Conservation (phyloP, 2,797 vertebrate genomes). For the Amblyopsis hoosieri region DNA sequence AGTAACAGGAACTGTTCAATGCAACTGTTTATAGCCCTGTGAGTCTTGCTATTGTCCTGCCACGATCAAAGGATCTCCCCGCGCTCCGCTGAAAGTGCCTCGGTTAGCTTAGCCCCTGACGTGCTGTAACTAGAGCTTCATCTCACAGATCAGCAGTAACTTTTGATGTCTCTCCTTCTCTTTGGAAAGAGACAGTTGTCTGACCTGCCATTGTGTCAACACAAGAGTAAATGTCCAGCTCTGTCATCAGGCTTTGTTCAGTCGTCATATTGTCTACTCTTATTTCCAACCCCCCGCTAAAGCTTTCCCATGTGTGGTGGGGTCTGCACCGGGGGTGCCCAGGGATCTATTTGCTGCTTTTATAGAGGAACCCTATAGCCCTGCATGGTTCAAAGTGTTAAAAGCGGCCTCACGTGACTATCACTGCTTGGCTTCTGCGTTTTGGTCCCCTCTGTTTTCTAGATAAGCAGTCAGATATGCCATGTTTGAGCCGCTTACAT, state of each 20-base stretch:
- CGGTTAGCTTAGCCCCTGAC: slow-evolving; percentile 59
- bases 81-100: slow-evolving; percentile 57
- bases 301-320: slow-evolving; percentile 56
- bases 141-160: slow-evolving; percentile 43
- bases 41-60: slow-evolving; percentile 45
- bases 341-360: slow-evolving; percentile 68
- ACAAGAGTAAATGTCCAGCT: slow-evolving; percentile 68
- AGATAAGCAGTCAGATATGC: slow-evolving; percentile 7
- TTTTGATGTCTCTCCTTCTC: slow-evolving; percentile 55
- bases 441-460: slow-evolving; percentile 4
- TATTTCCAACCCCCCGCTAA: slow-evolving; percentile 47
- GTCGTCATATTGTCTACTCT: slow-evolving; percentile 48
- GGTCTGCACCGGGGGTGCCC: slow-evolving; percentile 53
- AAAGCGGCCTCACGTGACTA: slow-evolving; percentile 20
- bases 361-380: slow-evolving; percentile 66
- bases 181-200: slow-evolving; percentile 62
- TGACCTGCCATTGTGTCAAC: slow-evolving; percentile 68
- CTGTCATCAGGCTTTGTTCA: slow-evolving; percentile 68
- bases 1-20: slow-evolving; percentile 31
- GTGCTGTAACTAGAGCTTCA: slow-evolving; percentile 55
- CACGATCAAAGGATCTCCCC: slow-evolving; percentile 57
- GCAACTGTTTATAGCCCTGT: slow-evolving; percentile 3
- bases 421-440: slow-evolving; percentile 30
- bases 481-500: neutral
- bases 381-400: slow-evolving; percentile 64